Base-by-base conservation (phyloP, 1,140 invertebrate genomes). In the Berghia stephanieae region DNA sequence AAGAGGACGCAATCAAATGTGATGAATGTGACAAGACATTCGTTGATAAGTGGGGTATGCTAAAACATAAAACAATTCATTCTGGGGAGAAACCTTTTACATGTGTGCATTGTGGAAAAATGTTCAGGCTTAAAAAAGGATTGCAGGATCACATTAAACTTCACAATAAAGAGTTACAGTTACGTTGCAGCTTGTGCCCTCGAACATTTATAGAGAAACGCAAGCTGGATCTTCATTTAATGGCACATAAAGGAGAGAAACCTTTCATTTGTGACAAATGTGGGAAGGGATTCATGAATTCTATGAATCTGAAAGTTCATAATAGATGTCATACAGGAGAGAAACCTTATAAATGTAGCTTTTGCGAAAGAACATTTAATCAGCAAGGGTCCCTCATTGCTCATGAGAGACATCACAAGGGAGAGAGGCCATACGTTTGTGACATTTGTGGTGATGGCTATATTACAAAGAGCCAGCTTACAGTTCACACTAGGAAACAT, bases 1-100 rank as follows among this genome's bases (percentile, higher is more conserved):
- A 57, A 38, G 79, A 75, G 34, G 78, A 79, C 52, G 55, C 69
- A 13, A 72, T 84, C 78, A 68, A 96, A 86, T 98, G 97, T 85
- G 91, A 93, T 78, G 95, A 94, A 0, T 99, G 97, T 85, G 95
- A 95, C 3, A 98, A 98, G 87, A 94, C 95, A 0, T 99, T 99
- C 91, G 98, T 98, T 90, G 92, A 96, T n/a, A 96, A 95, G 46
- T 98, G 96, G 0, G 98, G 96, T 0, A 89, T 98, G 0, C 98
- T 98, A 88, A 98, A 96, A 0, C 97, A 99, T 85, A 94, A 95
- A 0, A 90, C 96, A 27, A 98, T 98, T 78, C 97, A 99, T 88
- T 94, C 80, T 52, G 82, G 81, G n/a, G 74, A 79, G 36, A 81
- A 80, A 49, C 79, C 79, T 40, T 82, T 77, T 73, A 74, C 77